Percentiles rank a stretch among this genome's conserved stretches.
These are phyloP conservation scores for Gracilinanus agilis DNA, from an alignment of 2,113 vertebrate genomes.

Conservation along the genomic window DNA sequence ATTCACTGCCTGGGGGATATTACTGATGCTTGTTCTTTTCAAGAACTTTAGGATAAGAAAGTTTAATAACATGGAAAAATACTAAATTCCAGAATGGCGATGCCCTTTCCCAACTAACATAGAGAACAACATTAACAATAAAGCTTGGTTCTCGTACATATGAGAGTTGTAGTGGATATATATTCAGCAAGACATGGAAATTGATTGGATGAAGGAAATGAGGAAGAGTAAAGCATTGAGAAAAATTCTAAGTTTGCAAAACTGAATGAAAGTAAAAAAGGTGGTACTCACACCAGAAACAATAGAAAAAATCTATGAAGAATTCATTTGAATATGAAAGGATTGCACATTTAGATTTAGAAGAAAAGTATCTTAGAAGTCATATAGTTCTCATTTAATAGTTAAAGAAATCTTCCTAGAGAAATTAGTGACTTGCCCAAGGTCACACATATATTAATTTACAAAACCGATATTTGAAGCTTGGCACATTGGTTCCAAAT, in stretches of 20 bases:
- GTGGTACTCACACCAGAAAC: neutral
- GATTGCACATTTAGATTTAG: neutral
- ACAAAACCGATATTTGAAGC: neutral
- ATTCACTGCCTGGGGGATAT: neutral
- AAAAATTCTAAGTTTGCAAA: neutral
- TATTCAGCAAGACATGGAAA: neutral
- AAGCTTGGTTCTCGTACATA: neutral
- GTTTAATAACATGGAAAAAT: conserved; percentile 20
- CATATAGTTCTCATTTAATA: neutral
- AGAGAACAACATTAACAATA: neutral
- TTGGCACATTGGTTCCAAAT: neutral
- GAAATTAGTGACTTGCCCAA: neutral
- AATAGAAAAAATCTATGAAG: neutral
- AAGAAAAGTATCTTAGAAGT: neutral
- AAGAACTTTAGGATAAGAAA: neutral
- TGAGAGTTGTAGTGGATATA: neutral
- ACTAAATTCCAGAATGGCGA: neutral
- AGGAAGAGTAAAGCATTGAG: neutral
- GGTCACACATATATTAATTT: neutral
- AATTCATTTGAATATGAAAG: neutral
- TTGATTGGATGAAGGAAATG: neutral
- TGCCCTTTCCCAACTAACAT: neutral
- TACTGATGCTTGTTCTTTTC: conserved; percentile 8
- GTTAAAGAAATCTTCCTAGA: neutral
- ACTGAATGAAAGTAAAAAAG: neutral